Base-by-base conservation (phyloP, 2,888 invertebrate genomes). In the Rapana venosa region DNA sequence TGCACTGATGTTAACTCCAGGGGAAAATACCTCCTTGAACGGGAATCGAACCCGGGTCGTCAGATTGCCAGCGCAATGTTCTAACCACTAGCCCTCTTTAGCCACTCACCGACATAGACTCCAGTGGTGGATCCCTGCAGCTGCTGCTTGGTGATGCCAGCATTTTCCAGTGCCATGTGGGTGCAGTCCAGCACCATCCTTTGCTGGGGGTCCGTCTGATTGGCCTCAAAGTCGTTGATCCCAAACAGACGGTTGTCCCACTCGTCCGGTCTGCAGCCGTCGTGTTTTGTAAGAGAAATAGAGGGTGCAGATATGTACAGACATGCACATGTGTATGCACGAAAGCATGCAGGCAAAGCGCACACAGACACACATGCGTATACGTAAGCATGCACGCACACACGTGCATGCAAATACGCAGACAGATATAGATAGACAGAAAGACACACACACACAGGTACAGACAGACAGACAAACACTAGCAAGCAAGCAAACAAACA, bases 171-270 rank as follows among this genome's bases (percentile, higher is more conserved):
- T 11, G 92, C 92, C 92, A 92, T 92, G 90, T 81, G 77, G 61
- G 89, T 89, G 89, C 93, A 93, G 36, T 94, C 94, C n/a, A 94
- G 88, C 20, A 92, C 92, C 70, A 92, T 91, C 26, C 92, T 89
- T 56, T 94, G 94, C 90, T 94, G 94, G n/a, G 94, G 94, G 90
- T 94, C 94, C 90, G 93, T 93, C 87, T 91, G 74, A 0, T 81
- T 90, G 8, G 93, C 92, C 87, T 94, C 94, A 6, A 83, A 90
- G 20, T 94, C 93, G 90, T 92, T 94, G 36, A 94, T 92, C 4
- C 92, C 92, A 77, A 92, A 94, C 88, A 93, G 87, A n/a, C 89
- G 91, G 89, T 93, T 92, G 88, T 94, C 94, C 89, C 92, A 94
- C 89, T 92, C 92, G 88, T 93, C 22, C 93, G 93, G 88, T 32